A percentile compares a stretch with the other conserved stretches of the same genome.
These are phyloP conservation scores for Drosophila anomalata DNA, from an alignment of 2,888 invertebrate species.

Conservation along the genomic window DNA sequence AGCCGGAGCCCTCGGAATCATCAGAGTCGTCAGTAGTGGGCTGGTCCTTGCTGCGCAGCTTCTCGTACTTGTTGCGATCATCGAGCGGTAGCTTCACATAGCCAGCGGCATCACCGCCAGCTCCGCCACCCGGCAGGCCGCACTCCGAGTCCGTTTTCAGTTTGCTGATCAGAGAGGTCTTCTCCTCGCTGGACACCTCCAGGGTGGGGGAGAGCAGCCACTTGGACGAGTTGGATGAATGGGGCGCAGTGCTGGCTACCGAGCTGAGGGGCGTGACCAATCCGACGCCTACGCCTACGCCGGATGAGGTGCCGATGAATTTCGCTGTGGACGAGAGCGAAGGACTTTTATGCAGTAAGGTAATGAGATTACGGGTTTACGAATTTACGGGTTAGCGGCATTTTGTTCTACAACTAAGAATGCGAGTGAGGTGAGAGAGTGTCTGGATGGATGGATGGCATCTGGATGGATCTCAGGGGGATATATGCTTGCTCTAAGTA, in stretches of 20 bases:
- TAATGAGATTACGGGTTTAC: constrained; percentile 68
- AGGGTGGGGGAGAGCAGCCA: constrained; percentile 84
- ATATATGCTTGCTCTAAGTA: constrained; percentile 11
- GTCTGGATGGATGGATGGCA: constrained; percentile 14
- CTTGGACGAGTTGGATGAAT: constrained; percentile 82
- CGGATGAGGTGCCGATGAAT: constrained; percentile 64
- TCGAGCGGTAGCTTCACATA: constrained; percentile 88
- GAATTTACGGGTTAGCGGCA: constrained; percentile 46
- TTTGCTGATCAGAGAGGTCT: constrained; percentile 81
- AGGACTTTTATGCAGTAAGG: constrained; percentile 84
- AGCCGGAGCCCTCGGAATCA: constrained; percentile 81
- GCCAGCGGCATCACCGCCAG: constrained; percentile 76
- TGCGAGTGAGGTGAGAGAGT: constrained; percentile 19
- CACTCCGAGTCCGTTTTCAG: constrained; percentile 79
- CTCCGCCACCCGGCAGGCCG: constrained; percentile 25
- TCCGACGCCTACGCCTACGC: constrained; percentile 52
- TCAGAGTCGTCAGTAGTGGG: constrained; percentile 85
- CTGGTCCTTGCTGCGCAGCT: constrained; percentile 87
- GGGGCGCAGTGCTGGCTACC: constrained; percentile 55
- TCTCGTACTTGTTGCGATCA: constrained; percentile 91
- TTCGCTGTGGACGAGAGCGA: constrained; percentile 81
- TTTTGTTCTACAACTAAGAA: constrained; percentile 43
- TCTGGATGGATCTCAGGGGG: constrained; percentile 12
- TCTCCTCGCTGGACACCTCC: constrained; percentile 83
- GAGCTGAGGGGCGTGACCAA: constrained; percentile 43